Evolutionary conservation across 2,888 invertebrate species (phyloP).

Genomic region (Neuroscelio doddi): DNA sequence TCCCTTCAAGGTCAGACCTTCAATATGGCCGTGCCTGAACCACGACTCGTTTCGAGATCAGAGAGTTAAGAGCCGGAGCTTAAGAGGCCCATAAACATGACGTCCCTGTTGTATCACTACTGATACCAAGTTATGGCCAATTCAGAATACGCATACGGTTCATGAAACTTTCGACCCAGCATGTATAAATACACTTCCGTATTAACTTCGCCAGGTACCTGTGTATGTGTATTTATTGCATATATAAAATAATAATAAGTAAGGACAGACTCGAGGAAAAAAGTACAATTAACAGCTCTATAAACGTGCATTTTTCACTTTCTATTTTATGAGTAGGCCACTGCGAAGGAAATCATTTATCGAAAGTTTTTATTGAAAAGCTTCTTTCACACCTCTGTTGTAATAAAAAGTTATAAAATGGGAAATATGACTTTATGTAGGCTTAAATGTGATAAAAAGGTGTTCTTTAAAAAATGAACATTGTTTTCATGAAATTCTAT

Average conservation of each 20-base stretch:
- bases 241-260: slow-evolving; percentile 5
- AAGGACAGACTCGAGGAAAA: not conserved
- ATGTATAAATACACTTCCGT: slow-evolving; percentile 36
- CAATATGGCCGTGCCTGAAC: slow-evolving; percentile 66
- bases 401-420: too few species aligned
- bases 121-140: slow-evolving; percentile 42
- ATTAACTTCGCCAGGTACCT: slow-evolving; percentile 16
- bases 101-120: slow-evolving; percentile 47
- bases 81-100: slow-evolving; percentile 62
- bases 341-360: too few species aligned
- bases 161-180: slow-evolving; percentile 40
- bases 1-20: slow-evolving; percentile 46
- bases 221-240: not conserved
- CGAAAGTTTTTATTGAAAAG: too few species aligned
- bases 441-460: too few species aligned
- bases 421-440: too few species aligned
- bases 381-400: too few species aligned
- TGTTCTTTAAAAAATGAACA: too few species aligned
- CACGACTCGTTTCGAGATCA: slow-evolving; percentile 53
- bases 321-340: too few species aligned
- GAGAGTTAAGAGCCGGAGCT: slow-evolving; percentile 50
- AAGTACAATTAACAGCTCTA: not conserved
- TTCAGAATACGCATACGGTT: slow-evolving; percentile 33
- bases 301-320: too few species aligned
- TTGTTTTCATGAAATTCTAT: too few species aligned